Conservation (phyloP, 2,113 vertebrate species). For the Rhinoderma darwinii region DNA sequence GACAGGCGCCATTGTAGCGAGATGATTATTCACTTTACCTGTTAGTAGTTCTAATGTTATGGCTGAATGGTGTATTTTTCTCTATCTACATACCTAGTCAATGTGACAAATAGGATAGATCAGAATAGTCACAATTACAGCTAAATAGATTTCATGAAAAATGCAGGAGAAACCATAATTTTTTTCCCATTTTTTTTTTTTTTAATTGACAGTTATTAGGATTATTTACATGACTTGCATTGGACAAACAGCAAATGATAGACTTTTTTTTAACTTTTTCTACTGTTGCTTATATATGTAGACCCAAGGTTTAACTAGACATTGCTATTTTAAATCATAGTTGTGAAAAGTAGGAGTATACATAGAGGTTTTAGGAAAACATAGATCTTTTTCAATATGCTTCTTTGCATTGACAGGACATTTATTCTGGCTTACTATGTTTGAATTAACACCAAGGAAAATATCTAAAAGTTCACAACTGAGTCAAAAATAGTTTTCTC, state of each 20-base stretch:
- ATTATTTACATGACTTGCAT: neutral
- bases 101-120: too few relatives aligned
- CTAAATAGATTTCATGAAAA: too few relatives aligned
- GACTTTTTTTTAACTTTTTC: too few relatives aligned
- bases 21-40: too few relatives aligned
- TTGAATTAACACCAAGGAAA: constrained; percentile 47
- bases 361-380: neutral
- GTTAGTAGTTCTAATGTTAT: too few relatives aligned
- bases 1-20: too few relatives aligned
- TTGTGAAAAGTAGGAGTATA: constrained; percentile 35
- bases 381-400: constrained; percentile 43
- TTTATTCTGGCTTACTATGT: constrained; percentile 35
- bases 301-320: neutral
- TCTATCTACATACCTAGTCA: too few relatives aligned
- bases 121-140: too few relatives aligned
- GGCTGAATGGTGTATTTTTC: too few relatives aligned
- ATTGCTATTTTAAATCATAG: constrained; percentile 26
- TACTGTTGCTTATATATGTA: neutral
- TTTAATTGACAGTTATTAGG: neutral
- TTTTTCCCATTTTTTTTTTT: neutral
- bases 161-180: too few relatives aligned
- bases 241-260: neutral
- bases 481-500: constrained; percentile 32
- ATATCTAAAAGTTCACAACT: constrained; percentile 2
- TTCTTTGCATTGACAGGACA: constrained; percentile 20